Conservation (phyloP, 2,113 vertebrate species). For the Grallaria varia region DNA sequence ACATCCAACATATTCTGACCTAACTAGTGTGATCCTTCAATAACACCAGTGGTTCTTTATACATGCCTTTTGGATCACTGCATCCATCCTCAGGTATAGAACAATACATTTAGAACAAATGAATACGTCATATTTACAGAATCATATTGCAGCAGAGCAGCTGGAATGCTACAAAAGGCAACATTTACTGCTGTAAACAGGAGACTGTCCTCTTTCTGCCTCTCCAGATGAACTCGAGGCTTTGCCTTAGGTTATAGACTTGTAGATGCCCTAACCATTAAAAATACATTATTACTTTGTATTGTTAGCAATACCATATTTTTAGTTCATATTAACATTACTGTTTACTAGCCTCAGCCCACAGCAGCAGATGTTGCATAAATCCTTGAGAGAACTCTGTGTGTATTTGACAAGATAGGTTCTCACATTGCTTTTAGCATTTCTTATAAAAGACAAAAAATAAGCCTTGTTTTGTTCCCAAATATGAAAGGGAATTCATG, state of each 20-base stretch:
- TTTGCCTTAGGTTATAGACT: background rate
- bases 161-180: background rate
- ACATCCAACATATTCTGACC: background rate
- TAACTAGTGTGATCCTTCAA: background rate
- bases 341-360: background rate
- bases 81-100: background rate
- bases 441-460: slow-evolving; percentile 5
- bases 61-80: background rate
- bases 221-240: background rate
- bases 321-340: background rate
- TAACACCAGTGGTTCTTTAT: background rate
- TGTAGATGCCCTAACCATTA: background rate
- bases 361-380: background rate
- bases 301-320: background rate
- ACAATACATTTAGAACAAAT: background rate
- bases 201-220: background rate
- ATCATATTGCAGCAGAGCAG: background rate
- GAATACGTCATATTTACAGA: background rate
- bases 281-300: background rate
- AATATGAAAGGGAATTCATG: slow-evolving; percentile 33
- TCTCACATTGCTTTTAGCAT: background rate
- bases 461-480: slow-evolving; percentile 20
- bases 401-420: background rate
- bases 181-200: background rate
- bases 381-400: background rate